A percentile compares a stretch with the other conserved stretches of the same genome.
phyloP scores from a whole-genome alignment of 2,888 invertebrate species.

The Drosophila mulleri region DNA sequence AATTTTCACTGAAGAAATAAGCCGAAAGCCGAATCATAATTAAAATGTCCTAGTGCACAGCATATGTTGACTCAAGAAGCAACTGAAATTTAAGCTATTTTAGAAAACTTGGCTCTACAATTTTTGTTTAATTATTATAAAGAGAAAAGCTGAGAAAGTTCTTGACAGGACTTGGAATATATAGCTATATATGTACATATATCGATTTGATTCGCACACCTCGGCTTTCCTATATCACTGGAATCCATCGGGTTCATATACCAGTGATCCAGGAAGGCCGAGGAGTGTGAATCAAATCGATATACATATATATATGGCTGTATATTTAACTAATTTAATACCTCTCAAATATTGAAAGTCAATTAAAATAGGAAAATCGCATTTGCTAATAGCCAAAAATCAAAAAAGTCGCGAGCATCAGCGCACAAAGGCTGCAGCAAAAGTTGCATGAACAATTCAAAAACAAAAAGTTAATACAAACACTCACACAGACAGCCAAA shows the following conservation, averaged over 20 bases:
- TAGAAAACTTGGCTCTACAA: neutral
- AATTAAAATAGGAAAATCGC: slow-evolving; percentile 58
- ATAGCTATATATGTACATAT: too few species aligned
- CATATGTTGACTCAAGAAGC: neutral
- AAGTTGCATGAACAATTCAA: slow-evolving; percentile 58
- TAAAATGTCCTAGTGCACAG: neutral
- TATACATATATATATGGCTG: too few species aligned
- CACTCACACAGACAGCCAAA: neutral
- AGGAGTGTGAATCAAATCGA: too few species aligned
- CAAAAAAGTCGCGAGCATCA: slow-evolving; percentile 42
- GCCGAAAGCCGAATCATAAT: neutral
- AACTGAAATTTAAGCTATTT: neutral
- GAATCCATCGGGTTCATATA: too few species aligned
- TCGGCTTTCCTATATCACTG: too few species aligned
- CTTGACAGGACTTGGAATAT: neutral
- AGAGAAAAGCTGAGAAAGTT: neutral
- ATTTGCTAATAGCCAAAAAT: slow-evolving; percentile 48
- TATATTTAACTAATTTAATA: neutral
- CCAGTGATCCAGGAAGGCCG: too few species aligned
- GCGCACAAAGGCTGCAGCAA: slow-evolving; percentile 21
- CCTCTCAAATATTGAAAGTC: slow-evolving; percentile 18
- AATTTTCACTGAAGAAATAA: neutral
- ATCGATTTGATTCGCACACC: too few species aligned
- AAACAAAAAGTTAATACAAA: slow-evolving; percentile 9
- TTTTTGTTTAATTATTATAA: neutral